These are phyloP conservation scores for Caenorhabditis tropicalis DNA, from an alignment of 1,140 invertebrate species.

Conservation along the genomic window DNA sequence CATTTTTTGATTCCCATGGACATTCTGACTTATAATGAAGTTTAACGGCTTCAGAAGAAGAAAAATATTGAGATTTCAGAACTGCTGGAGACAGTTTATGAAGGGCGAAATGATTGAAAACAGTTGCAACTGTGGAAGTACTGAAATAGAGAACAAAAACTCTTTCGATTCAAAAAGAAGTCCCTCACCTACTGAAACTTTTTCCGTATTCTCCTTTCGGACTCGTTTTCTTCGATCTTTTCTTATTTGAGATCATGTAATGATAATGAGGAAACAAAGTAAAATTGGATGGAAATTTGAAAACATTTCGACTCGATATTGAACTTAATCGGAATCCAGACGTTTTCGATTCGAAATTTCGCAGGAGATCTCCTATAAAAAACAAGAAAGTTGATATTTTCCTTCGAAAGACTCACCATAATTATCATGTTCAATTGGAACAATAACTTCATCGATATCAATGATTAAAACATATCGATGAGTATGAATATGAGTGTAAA, in stretches of 20 bases:
- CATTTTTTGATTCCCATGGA: slow-evolving; percentile 74
- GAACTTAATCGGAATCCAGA: slow-evolving; percentile 74
- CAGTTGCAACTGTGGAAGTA: slow-evolving; percentile 86
- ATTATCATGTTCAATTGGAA: slow-evolving; percentile 81
- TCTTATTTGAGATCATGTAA: slow-evolving; percentile 65
- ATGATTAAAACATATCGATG: slow-evolving; percentile 88
- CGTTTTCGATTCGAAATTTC: slow-evolving; percentile 30
- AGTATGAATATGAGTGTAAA: slow-evolving; percentile 79
- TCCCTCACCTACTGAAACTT: slow-evolving; percentile 77
- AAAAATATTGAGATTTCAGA: slow-evolving; percentile 76
- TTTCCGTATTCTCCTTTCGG: slow-evolving; percentile 74
- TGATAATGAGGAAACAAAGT: slow-evolving; percentile 42
- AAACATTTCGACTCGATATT: slow-evolving; percentile 78
- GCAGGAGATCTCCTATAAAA: slow-evolving; percentile 18
- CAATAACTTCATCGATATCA: slow-evolving; percentile 92
- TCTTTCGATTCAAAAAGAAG: neutral
- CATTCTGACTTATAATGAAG: slow-evolving; percentile 92
- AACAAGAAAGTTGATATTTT: neutral
- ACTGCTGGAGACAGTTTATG: slow-evolving; percentile 76
- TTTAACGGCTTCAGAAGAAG: slow-evolving; percentile 83
- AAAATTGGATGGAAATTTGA: slow-evolving; percentile 75
- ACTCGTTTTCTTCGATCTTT: slow-evolving; percentile 72
- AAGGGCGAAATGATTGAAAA: slow-evolving; percentile 91
- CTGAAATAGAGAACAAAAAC: slow-evolving; percentile 53
- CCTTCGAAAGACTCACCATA: slow-evolving; percentile 73